These are phyloP conservation scores for Calephelis perditalis DNA, from an alignment of 2,888 invertebrate genomes.

Conservation along the genomic window DNA sequence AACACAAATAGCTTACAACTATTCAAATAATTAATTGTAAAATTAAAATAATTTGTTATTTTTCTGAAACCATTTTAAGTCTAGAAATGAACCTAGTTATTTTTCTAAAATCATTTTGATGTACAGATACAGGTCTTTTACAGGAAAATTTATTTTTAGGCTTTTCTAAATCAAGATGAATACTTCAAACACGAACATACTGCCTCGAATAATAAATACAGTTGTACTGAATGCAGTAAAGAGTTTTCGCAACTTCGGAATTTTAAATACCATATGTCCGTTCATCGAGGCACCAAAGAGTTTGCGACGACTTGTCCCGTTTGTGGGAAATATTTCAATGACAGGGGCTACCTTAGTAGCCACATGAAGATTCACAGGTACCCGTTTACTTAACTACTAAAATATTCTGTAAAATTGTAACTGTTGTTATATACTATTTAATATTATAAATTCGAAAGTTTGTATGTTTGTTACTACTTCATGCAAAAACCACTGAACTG, in stretches of 20 bases:
- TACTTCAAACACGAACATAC: background rate
- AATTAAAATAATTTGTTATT: too few relatives aligned
- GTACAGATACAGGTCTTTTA: too few relatives aligned
- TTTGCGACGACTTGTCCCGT: conserved; percentile 82
- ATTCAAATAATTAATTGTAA: too few relatives aligned
- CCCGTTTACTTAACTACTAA: background rate
- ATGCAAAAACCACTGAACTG: too few relatives aligned
- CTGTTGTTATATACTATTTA: too few relatives aligned
- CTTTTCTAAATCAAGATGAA: background rate
- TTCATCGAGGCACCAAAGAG: conserved; percentile 89
- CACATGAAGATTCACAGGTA: conserved; percentile 90
- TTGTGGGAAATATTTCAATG: conserved; percentile 91
- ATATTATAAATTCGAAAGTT: too few relatives aligned
- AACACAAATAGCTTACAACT: too few relatives aligned
- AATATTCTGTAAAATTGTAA: background rate
- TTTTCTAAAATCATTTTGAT: too few relatives aligned
- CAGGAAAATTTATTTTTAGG: background rate
- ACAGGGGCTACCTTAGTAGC: conserved; percentile 89
- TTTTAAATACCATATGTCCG: conserved; percentile 89
- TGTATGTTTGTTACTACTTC: too few relatives aligned
- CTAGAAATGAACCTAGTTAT: too few relatives aligned
- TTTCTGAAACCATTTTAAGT: too few relatives aligned
- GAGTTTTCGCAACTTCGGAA: conserved; percentile 90
- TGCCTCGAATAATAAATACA: conserved; percentile 44
- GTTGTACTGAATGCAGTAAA: conserved; percentile 87